Conservation (phyloP, 2,888 invertebrate genomes). For the Meloe dianella region DNA sequence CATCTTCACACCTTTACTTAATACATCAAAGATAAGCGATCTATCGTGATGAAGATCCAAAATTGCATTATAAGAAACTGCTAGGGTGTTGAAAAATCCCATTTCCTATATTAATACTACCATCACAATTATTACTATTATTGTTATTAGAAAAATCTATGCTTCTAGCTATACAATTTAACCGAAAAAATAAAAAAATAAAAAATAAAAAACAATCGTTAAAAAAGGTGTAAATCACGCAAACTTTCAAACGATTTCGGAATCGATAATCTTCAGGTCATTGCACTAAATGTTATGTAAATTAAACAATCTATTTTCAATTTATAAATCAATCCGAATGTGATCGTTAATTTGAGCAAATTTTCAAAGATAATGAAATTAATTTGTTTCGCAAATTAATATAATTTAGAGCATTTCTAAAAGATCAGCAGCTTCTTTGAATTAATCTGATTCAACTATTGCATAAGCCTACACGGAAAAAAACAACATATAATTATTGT, state of each 20-base stretch:
- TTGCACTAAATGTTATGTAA: not conserved
- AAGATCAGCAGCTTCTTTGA: not conserved
- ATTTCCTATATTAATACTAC: not conserved
- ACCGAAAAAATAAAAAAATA: too few relatives aligned
- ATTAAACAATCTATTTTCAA: not conserved
- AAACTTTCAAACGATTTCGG: not conserved
- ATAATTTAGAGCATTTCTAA: not conserved
- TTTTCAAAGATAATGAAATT: not conserved
- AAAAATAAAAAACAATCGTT: not conserved
- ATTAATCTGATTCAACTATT: not conserved
- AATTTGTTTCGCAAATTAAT: not conserved
- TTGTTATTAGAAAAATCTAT: not conserved
- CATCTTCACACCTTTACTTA: conserved; percentile 33
- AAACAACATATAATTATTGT: not conserved
- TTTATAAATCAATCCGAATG: not conserved
- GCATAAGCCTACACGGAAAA: not conserved
- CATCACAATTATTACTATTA: not conserved
- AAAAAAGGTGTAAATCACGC: conserved; percentile 9
- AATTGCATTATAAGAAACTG: conserved; percentile 13
- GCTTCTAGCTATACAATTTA: not conserved
- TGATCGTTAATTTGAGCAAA: not conserved
- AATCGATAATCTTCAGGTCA: not conserved
- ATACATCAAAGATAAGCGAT: conserved; percentile 42
- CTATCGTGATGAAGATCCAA: conserved; percentile 31
- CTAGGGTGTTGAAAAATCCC: conserved; percentile 12